These are phyloP conservation scores for Drosophila arawakana DNA, from an alignment of 1,140 invertebrate genomes.

Conservation along the genomic window DNA sequence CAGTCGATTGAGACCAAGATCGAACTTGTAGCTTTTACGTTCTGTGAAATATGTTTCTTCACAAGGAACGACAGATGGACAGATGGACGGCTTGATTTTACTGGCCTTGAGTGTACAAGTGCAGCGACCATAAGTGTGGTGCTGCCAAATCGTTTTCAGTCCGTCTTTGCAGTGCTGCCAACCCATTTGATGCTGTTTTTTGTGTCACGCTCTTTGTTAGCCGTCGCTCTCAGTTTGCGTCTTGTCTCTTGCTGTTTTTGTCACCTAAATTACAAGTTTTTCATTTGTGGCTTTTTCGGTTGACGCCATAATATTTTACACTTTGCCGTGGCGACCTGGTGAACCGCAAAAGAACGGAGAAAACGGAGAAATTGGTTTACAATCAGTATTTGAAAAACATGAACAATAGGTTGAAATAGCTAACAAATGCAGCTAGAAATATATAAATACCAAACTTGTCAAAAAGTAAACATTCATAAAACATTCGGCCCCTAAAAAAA, in stretches of 20 bases:
- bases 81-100: too few species aligned
- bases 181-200: conserved; percentile 70
- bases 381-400: conserved; percentile 39
- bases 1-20: too few species aligned
- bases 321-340: conserved; percentile 26
- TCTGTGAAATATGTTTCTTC: too few species aligned
- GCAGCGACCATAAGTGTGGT: conserved; percentile 25
- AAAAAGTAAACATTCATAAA: not conserved
- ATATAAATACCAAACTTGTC: not conserved
- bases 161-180: conserved; percentile 29
- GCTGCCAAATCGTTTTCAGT: conserved; percentile 62
- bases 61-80: too few species aligned
- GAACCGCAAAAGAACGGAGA: conserved; percentile 21
- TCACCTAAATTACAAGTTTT: conserved; percentile 78
- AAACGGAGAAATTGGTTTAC: conserved; percentile 22
- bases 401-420: conserved; percentile 2
- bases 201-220: conserved; percentile 47
- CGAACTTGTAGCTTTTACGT: too few species aligned
- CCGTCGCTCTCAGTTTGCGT: conserved; percentile 11
- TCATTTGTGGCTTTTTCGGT: conserved; percentile 61
- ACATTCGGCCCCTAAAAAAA: too few species aligned
- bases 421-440: conserved; percentile 1
- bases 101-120: not conserved
- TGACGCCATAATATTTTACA: conserved; percentile 65
- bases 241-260: conserved; percentile 65